Percentiles rank a stretch among this genome's conserved stretches.
Conservation (phyloP, 2,888 invertebrate species). For the Tiliacea citrago region DNA sequence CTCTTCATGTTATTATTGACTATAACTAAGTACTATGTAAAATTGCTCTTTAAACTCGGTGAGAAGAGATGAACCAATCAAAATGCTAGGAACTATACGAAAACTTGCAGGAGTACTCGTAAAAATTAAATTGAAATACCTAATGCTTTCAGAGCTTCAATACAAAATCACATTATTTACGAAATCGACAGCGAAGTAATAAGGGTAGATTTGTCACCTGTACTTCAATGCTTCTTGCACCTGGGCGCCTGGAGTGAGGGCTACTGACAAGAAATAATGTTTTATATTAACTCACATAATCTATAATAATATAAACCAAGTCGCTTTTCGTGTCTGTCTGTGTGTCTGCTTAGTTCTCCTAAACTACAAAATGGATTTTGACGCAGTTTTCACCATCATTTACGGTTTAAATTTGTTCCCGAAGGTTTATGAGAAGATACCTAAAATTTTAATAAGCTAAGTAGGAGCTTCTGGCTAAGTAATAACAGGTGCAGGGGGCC, state of each 20-base stretch:
- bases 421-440: background rate
- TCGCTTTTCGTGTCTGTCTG: background rate
- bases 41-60: background rate
- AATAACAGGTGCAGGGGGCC: no score
- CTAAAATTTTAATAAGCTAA: no score
- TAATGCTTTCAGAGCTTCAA: constrained; percentile 18
- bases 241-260: constrained; percentile 36
- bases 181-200: constrained; percentile 56
- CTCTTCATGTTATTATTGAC: background rate
- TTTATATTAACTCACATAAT: constrained; percentile 12
- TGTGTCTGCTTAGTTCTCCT: background rate
- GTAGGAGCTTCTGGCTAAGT: no score
- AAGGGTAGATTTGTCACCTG: constrained; percentile 57
- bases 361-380: background rate
- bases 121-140: background rate
- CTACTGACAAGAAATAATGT: constrained; percentile 18
- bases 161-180: constrained; percentile 54
- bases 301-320: background rate
- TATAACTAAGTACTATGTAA: background rate
- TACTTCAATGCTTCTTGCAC: constrained; percentile 48
- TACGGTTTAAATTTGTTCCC: background rate
- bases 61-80: background rate
- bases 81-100: background rate
- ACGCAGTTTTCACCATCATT: background rate
- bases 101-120: no score